Base-by-base conservation (phyloP, 2,113 vertebrate species). In the Gobio gobio region DNA sequence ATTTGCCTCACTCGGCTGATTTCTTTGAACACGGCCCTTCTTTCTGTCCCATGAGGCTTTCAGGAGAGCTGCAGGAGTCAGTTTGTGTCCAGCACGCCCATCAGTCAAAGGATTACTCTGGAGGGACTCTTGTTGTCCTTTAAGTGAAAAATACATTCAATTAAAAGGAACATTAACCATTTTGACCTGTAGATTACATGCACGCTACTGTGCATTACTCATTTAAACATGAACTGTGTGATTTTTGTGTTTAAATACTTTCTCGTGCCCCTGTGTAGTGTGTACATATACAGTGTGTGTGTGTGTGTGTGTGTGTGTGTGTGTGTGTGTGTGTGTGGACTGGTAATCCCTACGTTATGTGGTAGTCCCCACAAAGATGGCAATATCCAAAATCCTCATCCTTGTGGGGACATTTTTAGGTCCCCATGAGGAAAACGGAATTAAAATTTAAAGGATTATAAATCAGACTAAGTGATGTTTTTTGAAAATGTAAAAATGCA, bases 1-100 rank as follows among this genome's bases (percentile, higher is more conserved):
- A 88, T 91, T 89, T 84, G 78, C 84, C 78, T 77, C 88, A 72
- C 59, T 82, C 85, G 64, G 84, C 81, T 84, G 79, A 90, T 85
- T 83, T 85, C 88, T 89, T 88, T 91, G 88, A 89, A 90, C 85
- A 85, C 26, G 10, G 5, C 45, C 61, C 56, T 78, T 84, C 79
- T 86, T 83, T 73, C 83, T 54, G 36, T 80, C 76, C 63, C 80
- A 33, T 79, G 54, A 75, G 76, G 26, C 49, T 82, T 78, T 78
- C 20, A 54, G n/a, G 59, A 83, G 36, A 73, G 66, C 43, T 45
- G n/a, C 75, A 68, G 70, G 82, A 87, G 84, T 87, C 73, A 76
- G 86, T 78, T 85, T 29, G 70, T 82, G 49, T 76, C 70, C 14
- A 58, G 56, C 29, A 79, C 24, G 43, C 33, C 82, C 80, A 79